Conservation (phyloP, 2,888 invertebrate genomes). For the Crematogaster levior region DNA sequence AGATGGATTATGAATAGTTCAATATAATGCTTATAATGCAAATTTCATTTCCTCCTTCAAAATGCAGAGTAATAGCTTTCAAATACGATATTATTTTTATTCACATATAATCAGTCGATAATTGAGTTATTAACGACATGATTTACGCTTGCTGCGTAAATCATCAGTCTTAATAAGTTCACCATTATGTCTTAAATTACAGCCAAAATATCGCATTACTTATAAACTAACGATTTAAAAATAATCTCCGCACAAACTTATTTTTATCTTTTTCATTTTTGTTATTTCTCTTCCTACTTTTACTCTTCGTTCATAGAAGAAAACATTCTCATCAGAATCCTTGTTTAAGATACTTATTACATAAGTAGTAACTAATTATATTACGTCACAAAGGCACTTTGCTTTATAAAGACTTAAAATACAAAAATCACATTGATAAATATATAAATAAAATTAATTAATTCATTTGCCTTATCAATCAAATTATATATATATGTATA, state of each 20-base stretch:
- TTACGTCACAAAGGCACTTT: conserved; percentile 64
- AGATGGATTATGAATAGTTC: conserved; percentile 57
- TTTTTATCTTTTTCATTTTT: background rate
- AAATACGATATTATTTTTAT: conserved; percentile 52
- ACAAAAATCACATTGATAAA: background rate
- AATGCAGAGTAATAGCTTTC: conserved; percentile 57
- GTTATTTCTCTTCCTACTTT: background rate
- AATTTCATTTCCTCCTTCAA: conserved; percentile 67
- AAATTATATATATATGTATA: no score
- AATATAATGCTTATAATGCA: conserved; percentile 56
- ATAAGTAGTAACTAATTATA: conserved; percentile 43
- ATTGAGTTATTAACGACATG: background rate
- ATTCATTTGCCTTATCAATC: background rate
- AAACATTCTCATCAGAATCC: background rate
- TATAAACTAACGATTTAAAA: conserved; percentile 34
- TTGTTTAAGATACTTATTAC: conserved; percentile 56
- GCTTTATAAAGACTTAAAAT: conserved; percentile 25
- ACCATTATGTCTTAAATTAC: conserved; percentile 5
- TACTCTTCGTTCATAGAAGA: background rate
- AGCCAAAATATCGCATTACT: conserved; percentile 39
- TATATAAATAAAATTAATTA: no score
- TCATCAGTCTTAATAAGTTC: conserved; percentile 68
- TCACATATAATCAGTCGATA: conserved; percentile 13
- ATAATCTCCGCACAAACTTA: background rate
- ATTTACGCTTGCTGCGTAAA: conserved; percentile 45